Evolutionary conservation across 2,797 vertebrate genomes (phyloP), one percentile per base, ranked within the genome.

Genomic region (Sciurus carolinensis): DNA sequence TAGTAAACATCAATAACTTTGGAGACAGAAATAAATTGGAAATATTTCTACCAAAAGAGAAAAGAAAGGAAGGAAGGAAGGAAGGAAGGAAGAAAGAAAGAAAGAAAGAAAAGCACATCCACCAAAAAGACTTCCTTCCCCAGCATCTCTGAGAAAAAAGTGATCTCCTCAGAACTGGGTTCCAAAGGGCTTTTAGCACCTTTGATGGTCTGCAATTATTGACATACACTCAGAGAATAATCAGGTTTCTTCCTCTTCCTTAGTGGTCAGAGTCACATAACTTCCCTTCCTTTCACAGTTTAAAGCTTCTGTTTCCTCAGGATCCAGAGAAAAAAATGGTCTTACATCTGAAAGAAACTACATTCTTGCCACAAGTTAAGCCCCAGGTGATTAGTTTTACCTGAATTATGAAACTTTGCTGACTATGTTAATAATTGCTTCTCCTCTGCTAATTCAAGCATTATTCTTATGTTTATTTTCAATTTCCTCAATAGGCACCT

Each of bases 201-300:
- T 69, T 92, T 42, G 39, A 28, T 44, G 47, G 17, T 64, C 50
- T 20, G 17, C 52, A 81, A 22, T 36, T 96, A 17, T 95, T 90
- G 4, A 86, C 28, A 69, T 96, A 93, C 54, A 96, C 90, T 81
- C 95, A 94, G 96, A 97, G 64, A 97, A 79, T 1, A 84, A 64
- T 66, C 33, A 97, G 91, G 81, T 75, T 89, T 17, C n/a, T 75
- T 84, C 90, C 72, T 39, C 62, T 30, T 28, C 96, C 79, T 0
- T 96, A 39, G 97, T 83, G 18, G 85, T 95, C 54, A 97, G 36
- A 26, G 96, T 96, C 26, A 96, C 88, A 9, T 96, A 97, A 57
- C 80, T 77, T 14, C 94, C 96, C 9, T 96, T 96, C 20, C 87
- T 85, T 54, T 71, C 94, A 84, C 90, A 97, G 84, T 80, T 72